Conservation (phyloP, 2,888 invertebrate species). For the Drosophila hamatofila region DNA sequence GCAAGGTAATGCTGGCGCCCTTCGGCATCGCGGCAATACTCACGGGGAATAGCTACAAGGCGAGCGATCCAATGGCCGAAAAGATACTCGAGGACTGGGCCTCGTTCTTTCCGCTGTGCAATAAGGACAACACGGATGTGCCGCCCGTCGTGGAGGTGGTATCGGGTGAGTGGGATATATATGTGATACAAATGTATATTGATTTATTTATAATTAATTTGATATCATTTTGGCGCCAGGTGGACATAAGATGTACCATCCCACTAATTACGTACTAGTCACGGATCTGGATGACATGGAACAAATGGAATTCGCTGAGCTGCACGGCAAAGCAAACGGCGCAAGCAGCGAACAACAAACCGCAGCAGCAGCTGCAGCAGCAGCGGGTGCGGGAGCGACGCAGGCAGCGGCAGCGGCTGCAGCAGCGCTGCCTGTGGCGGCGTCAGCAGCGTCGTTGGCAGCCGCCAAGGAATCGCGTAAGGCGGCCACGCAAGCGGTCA, state of each 20-base stretch:
- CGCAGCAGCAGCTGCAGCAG: slow-evolving; percentile 44
- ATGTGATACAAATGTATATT: neutral
- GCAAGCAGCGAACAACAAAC: slow-evolving; percentile 38
- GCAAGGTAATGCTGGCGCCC: slow-evolving; percentile 96
- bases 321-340: slow-evolving; percentile 66
- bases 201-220: neutral
- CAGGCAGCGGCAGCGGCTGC: slow-evolving; percentile 53
- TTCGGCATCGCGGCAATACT: slow-evolving; percentile 96
- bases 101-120: slow-evolving; percentile 96
- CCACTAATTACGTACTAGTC: slow-evolving; percentile 96
- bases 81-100: slow-evolving; percentile 97
- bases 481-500: slow-evolving; percentile 57
- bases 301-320: slow-evolving; percentile 83
- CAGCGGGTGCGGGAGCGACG: slow-evolving; percentile 35
- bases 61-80: slow-evolving; percentile 89
- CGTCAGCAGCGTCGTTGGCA: slow-evolving; percentile 48
- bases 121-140: slow-evolving; percentile 86
- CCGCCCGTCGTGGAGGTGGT: slow-evolving; percentile 87
- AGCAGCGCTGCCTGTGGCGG: slow-evolving; percentile 25
- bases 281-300: slow-evolving; percentile 92
- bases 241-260: slow-evolving; percentile 97
- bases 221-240: slow-evolving; percentile 86
- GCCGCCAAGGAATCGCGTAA: slow-evolving; percentile 61
- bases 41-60: slow-evolving; percentile 90
- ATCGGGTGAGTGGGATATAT: slow-evolving; percentile 74